Percentiles rank a stretch among this genome's conserved stretches.
phyloP scores from a whole-genome alignment of 92 coral and sea anemone species.

The Parazoanthus darwini region DNA sequence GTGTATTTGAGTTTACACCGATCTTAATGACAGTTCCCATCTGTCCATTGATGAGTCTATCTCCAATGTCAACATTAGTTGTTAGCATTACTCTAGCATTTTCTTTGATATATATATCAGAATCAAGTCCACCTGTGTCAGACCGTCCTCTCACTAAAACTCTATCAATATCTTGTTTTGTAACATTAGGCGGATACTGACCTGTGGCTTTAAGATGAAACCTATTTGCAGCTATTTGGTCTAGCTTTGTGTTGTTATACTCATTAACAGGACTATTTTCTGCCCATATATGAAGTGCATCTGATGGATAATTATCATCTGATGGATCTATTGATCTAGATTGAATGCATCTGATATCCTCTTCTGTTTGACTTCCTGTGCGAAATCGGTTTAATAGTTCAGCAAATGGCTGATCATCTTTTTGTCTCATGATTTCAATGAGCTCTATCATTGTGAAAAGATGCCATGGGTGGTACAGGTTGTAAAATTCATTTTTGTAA shows the following conservation, averaged over 20 bases:
- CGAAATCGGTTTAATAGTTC: slow-evolving; percentile 68
- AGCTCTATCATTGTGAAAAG: slow-evolving; percentile 58
- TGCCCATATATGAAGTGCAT: slow-evolving; percentile 64
- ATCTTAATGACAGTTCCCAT: slow-evolving; percentile 64
- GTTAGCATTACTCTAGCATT: slow-evolving; percentile 67
- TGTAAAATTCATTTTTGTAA: slow-evolving; percentile 44
- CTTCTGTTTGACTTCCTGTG: slow-evolving; percentile 62
- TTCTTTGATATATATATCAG: slow-evolving; percentile 60
- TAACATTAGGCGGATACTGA: slow-evolving; percentile 57
- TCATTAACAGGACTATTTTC: slow-evolving; percentile 60
- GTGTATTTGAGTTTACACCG: too few relatives aligned
- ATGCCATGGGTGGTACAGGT: slow-evolving; percentile 63
- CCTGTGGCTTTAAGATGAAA: slow-evolving; percentile 58
- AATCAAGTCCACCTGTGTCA: slow-evolving; percentile 77
- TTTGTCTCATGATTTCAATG: slow-evolving; percentile 67
- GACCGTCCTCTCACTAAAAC: slow-evolving; percentile 45
- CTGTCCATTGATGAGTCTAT: slow-evolving; percentile 77
- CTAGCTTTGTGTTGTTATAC: slow-evolving; percentile 39
- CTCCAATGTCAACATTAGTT: slow-evolving; percentile 42
- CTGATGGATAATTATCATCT: slow-evolving; percentile 43
- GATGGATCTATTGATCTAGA: slow-evolving; percentile 21
- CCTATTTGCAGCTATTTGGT: slow-evolving; percentile 20
- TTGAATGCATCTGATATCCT: slow-evolving; percentile 43
- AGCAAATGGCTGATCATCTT: slow-evolving; percentile 46
- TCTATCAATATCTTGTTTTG: slow-evolving; percentile 53